Percentiles rank a stretch among this genome's conserved stretches.
These are phyloP conservation scores for Copidosoma floridanum DNA, from an alignment of 1,140 invertebrate genomes.

Conservation along the genomic window DNA sequence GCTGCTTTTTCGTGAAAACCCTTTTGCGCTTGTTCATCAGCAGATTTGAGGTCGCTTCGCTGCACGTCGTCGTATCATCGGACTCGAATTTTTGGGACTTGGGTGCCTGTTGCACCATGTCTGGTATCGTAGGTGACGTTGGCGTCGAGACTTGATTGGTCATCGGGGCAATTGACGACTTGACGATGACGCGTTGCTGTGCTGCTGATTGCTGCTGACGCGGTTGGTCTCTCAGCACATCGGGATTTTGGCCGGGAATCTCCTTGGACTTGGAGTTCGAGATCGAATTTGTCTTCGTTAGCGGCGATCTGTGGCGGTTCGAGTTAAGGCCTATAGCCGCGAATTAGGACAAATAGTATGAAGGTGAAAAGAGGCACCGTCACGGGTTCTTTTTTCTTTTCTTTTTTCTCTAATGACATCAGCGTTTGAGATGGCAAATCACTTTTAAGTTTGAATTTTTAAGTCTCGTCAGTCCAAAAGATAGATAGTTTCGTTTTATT, in stretches of 20 bases:
- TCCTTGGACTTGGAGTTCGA: constrained; percentile 44
- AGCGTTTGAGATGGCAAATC: too few species aligned
- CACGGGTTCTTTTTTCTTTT: too few species aligned
- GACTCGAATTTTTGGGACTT: constrained; percentile 45
- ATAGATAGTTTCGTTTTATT: too few species aligned
- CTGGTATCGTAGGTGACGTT: too few species aligned
- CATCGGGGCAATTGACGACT: neutral
- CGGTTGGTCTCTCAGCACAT: constrained; percentile 18
- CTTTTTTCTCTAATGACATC: too few species aligned
- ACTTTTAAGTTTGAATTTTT: too few species aligned
- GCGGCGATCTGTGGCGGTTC: constrained; percentile 51
- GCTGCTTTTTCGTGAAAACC: constrained; percentile 52
- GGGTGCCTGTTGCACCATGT: constrained; percentile 29
- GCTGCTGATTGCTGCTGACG: constrained; percentile 16
- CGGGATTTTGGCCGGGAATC: constrained; percentile 34
- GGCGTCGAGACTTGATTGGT: neutral
- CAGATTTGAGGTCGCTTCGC: constrained; percentile 49
- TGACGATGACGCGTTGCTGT: neutral
- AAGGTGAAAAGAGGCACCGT: constrained; percentile 52
- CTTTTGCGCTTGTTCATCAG: constrained; percentile 41
- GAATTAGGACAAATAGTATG: constrained; percentile 56
- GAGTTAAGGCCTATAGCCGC: constrained; percentile 58
- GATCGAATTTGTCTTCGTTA: constrained; percentile 49
- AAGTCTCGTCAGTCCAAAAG: too few species aligned
- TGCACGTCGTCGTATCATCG: constrained; percentile 50